These are phyloP conservation scores for Saccopteryx bilineata DNA, from an alignment of 2,113 vertebrate genomes.

Conservation along the genomic window DNA sequence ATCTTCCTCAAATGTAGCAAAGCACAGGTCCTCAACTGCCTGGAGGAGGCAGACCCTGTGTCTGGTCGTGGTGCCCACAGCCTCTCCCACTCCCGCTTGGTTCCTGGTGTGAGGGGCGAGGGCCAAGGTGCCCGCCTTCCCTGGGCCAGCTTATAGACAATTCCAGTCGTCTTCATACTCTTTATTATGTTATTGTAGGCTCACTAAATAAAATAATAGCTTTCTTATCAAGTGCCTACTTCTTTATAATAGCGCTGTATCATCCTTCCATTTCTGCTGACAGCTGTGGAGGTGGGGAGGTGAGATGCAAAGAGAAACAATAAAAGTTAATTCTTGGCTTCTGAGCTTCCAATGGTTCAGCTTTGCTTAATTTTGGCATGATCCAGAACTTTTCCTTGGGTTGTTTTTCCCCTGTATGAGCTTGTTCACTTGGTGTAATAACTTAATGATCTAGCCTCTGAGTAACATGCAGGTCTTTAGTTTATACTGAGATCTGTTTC, in stretches of 20 bases:
- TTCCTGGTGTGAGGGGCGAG: background rate
- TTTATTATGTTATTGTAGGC: background rate
- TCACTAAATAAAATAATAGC: background rate
- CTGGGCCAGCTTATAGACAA: background rate
- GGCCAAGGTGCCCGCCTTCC: background rate
- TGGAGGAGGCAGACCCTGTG: background rate
- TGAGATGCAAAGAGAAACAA: background rate
- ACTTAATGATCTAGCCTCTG: background rate
- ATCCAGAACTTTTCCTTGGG: background rate
- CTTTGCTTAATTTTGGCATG: slow-evolving; percentile 17
- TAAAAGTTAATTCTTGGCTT: slow-evolving; percentile 2
- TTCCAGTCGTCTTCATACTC: background rate
- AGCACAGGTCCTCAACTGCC: background rate
- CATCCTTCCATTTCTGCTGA: background rate
- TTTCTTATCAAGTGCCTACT: background rate
- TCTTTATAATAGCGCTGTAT: background rate
- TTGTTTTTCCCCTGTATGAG: background rate
- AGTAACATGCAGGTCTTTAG: background rate
- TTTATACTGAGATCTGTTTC: background rate
- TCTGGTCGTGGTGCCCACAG: background rate
- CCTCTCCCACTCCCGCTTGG: background rate
- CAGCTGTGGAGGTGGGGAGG: background rate
- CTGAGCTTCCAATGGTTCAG: background rate
- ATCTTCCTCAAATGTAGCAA: background rate
- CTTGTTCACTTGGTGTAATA: background rate